These are phyloP conservation scores for Urocolius indicus DNA, from an alignment of 2,113 vertebrate species.

Conservation along the genomic window DNA sequence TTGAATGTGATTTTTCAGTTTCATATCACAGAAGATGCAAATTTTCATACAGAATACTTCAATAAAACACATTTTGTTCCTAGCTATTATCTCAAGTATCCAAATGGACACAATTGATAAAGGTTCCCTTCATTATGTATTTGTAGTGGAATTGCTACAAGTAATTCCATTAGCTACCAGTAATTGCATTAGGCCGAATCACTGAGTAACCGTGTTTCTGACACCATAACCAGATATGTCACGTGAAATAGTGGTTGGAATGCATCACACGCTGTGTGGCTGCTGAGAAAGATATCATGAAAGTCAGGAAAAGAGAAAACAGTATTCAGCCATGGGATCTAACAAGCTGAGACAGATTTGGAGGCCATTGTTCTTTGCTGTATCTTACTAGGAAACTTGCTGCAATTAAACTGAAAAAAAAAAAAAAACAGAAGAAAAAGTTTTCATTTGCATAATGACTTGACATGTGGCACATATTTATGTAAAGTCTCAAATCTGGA, in stretches of 20 bases:
- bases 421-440: background rate
- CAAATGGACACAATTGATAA: background rate
- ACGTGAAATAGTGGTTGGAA: background rate
- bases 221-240: background rate
- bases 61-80: background rate
- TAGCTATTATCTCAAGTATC: background rate
- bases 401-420: background rate
- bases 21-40: background rate
- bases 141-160: background rate
- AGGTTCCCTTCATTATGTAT: background rate
- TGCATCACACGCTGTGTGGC: background rate
- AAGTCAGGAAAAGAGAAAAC: background rate
- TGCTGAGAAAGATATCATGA: background rate
- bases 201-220: background rate
- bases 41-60: background rate
- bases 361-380: background rate
- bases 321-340: background rate
- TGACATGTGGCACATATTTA: background rate
- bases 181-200: constrained; percentile 32
- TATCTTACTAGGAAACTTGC: background rate
- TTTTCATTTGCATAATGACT: background rate
- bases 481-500: background rate
- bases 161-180: background rate
- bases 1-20: background rate
- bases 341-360: background rate